These are phyloP conservation scores for Microplitis deprimator DNA, from an alignment of 2,888 invertebrate species.

Conservation along the genomic window DNA sequence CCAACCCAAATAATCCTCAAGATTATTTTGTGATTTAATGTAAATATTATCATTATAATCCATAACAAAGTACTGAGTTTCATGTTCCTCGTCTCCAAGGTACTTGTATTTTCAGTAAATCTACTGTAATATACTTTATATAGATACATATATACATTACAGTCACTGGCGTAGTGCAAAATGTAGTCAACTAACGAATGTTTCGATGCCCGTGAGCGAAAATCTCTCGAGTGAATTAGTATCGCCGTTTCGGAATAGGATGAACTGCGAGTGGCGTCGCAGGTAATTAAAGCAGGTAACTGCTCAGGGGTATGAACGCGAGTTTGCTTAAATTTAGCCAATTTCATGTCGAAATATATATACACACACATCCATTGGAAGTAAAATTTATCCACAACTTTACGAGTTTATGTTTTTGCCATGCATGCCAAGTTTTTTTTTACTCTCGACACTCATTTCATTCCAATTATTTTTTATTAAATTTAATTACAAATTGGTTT, in stretches of 20 bases:
- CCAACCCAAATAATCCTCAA: background rate
- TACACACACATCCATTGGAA: background rate
- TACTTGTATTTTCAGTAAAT: background rate
- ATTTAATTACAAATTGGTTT: background rate
- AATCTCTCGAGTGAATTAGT: constrained; percentile 11
- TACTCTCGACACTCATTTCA: background rate
- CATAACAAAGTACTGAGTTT: background rate
- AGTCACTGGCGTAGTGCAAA: background rate
- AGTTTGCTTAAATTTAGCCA: constrained; percentile 4
- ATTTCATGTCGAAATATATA: background rate
- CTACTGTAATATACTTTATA: background rate
- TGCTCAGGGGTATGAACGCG: background rate
- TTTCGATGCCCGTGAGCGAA: background rate
- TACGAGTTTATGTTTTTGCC: background rate
- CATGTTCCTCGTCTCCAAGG: background rate
- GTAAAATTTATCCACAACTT: constrained; percentile 13
- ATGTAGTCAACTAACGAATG: background rate
- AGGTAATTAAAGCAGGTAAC: constrained; percentile 7
- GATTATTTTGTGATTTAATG: constrained; percentile 1
- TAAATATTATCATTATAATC: background rate
- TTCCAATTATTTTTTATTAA: background rate
- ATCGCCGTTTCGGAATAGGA: background rate
- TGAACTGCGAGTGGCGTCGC: background rate
- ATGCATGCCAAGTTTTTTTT: background rate
- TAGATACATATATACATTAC: background rate